Percentiles rank a stretch among this genome's conserved stretches.
phyloP scores from a whole-genome alignment of 30 jellyfish, hydroid and myxozoan species.

The Aurelia sp. region DNA sequence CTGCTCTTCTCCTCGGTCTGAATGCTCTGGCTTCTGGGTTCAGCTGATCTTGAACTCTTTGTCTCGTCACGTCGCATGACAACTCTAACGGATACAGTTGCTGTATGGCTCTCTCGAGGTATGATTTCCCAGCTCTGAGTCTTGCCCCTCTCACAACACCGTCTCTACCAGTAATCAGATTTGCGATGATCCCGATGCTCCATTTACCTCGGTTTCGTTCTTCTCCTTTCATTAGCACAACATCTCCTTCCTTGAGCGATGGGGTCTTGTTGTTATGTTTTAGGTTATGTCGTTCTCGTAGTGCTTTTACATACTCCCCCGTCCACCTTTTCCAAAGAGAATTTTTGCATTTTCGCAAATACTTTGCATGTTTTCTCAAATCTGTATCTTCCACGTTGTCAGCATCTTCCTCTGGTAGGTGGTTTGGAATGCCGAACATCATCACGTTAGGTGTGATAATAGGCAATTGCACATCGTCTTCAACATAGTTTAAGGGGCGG shows the following conservation, averaged over 20 bases:
- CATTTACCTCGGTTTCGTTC: too few relatives aligned
- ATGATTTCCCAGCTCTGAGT: conserved; percentile 28
- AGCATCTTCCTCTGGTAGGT: background rate
- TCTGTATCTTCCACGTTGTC: conserved; percentile 33
- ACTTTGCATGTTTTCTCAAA: conserved; percentile 41
- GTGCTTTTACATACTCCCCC: conserved; percentile 36
- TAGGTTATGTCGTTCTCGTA: background rate
- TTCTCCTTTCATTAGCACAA: too few relatives aligned
- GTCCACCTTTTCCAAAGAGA: conserved; percentile 58
- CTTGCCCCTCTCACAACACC: background rate
- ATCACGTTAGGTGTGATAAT: conserved; percentile 60
- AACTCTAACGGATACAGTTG: conserved; percentile 15
- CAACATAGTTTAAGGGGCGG: conserved; percentile 29
- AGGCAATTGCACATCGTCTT: conserved; percentile 56
- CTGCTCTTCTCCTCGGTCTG: conserved; percentile 9
- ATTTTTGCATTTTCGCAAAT: conserved; percentile 34
- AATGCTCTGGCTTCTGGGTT: background rate
- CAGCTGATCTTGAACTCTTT: background rate
- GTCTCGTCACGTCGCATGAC: background rate
- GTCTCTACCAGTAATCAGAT: conserved; percentile 18
- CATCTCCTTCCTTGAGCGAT: too few relatives aligned
- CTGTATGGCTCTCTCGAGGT: background rate
- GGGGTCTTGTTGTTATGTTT: too few relatives aligned
- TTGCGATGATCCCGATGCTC: too few relatives aligned
- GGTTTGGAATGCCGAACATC: conserved; percentile 52